Conservation (phyloP, 1,140 invertebrate genomes). For the Scaptodrosophila lebanonensis region DNA sequence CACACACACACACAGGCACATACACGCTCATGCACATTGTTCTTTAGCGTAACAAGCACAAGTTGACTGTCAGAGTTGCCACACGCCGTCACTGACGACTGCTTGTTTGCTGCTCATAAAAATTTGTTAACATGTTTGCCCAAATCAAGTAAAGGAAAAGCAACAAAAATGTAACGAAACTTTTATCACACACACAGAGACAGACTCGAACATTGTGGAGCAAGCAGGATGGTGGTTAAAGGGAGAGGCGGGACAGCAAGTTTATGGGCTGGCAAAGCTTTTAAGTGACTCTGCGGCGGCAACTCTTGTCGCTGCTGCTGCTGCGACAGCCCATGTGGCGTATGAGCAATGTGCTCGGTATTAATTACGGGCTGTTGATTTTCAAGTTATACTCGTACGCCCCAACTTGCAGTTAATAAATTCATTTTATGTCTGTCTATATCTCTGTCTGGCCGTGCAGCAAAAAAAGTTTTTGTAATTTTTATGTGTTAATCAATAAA, state of each 20-base stretch:
- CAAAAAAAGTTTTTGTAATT: constrained; percentile 34
- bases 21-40: constrained; percentile 37
- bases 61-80: neutral
- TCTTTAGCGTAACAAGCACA: constrained; percentile 51
- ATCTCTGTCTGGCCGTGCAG: no score
- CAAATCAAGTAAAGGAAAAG: constrained; percentile 14
- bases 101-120: constrained; percentile 36
- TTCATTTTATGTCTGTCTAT: constrained; percentile 33
- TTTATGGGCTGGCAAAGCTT: constrained; percentile 28
- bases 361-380: constrained; percentile 62
- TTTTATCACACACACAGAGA: no score
- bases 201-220: neutral
- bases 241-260: neutral
- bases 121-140: constrained; percentile 57
- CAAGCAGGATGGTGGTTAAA: neutral
- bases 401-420: constrained; percentile 41
- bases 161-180: neutral
- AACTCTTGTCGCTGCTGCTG: no score
- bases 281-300: no score
- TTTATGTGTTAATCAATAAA: constrained; percentile 66
- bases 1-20: constrained; percentile 21
- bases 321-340: constrained; percentile 42
- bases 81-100: neutral
- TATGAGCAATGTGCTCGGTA: constrained; percentile 54
- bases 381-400: no score